Evolutionary conservation across 2,113 vertebrate species (phyloP).

Genomic region (Pomatorhinus ruficollis): DNA sequence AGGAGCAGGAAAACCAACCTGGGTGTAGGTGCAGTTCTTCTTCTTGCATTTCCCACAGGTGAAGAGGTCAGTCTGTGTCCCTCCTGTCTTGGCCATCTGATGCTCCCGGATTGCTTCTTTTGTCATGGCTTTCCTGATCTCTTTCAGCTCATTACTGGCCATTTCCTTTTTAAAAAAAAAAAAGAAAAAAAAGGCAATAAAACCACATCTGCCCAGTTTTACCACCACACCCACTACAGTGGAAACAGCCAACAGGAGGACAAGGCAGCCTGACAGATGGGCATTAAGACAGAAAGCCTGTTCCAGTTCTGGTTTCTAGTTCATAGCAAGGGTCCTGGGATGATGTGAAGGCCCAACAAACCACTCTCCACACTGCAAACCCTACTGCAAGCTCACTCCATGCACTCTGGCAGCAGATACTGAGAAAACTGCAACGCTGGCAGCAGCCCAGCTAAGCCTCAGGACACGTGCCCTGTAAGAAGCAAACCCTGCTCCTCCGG

Average conservation of each 20-base stretch:
- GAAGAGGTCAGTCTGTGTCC: constrained; percentile 93
- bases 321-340: not conserved
- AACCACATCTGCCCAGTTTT: not conserved
- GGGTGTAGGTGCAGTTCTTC: constrained; percentile 95
- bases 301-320: not conserved
- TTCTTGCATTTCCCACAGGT: constrained; percentile 90
- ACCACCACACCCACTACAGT: not conserved
- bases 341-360: not conserved
- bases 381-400: not conserved
- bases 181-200: not conserved
- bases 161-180: constrained; percentile 84
- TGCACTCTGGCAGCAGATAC: not conserved
- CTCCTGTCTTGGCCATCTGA: constrained; percentile 93
- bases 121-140: constrained; percentile 93
- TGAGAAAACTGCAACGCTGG: not conserved
- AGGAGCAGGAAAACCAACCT: constrained; percentile 72
- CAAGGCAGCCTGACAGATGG: not conserved
- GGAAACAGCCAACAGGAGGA: not conserved
- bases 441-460: not conserved
- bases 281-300: not conserved
- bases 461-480: not conserved
- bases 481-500: not conserved
- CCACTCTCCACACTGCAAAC: not conserved
- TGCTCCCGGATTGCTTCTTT: constrained; percentile 96
- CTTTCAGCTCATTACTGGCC: constrained; percentile 95